phyloP scores from a whole-genome alignment of 2,797 vertebrate genomes.

The Gila robusta region DNA sequence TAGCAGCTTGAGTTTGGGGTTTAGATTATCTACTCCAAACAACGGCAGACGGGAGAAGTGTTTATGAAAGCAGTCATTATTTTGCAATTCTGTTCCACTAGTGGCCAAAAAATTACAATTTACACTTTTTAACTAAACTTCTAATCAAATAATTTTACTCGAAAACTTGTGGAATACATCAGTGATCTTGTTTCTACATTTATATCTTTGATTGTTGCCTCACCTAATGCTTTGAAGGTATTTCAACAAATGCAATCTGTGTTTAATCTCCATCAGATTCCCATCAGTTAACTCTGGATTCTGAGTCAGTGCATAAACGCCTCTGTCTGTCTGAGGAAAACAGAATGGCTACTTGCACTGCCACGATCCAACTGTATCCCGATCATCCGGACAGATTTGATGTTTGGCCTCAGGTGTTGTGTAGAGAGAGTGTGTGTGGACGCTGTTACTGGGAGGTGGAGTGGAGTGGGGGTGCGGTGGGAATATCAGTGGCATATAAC shows the following conservation, averaged over 20 bases:
- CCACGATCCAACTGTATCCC: background rate
- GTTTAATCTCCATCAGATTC: constrained; percentile 42
- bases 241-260: background rate
- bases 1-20: background rate
- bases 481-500: constrained; percentile 42
- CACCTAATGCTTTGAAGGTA: background rate
- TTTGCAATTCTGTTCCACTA: background rate
- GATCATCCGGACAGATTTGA: constrained; percentile 55
- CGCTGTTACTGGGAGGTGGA: constrained; percentile 61
- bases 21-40: background rate
- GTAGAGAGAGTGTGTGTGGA: constrained; percentile 50
- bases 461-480: constrained; percentile 41
- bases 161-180: background rate
- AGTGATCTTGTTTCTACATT: background rate
- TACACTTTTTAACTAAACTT: background rate
- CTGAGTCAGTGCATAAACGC: constrained; percentile 27
- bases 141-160: background rate
- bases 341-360: constrained; percentile 29
- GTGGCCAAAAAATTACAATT: background rate
- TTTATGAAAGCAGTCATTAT: background rate
- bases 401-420: constrained; percentile 47
- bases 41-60: background rate
- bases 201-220: background rate
- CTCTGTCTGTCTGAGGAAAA: constrained; percentile 44
- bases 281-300: constrained; percentile 36